Evolutionary conservation across 1,140 invertebrate genomes (phyloP).

Genomic region (Phocides pigmalion): DNA sequence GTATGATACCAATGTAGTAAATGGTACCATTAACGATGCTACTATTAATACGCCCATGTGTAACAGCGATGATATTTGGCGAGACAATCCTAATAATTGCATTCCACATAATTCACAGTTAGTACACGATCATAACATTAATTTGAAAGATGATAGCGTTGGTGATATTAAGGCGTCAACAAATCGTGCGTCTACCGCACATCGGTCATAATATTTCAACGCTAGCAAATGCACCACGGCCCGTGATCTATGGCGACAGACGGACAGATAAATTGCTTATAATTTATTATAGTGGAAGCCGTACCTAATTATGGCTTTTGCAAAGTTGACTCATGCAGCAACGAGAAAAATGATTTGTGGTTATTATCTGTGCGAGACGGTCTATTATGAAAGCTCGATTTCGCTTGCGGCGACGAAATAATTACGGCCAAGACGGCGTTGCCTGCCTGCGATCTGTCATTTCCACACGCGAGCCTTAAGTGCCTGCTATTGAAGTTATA

Average conservation of each 20-base stretch:
- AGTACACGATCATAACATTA: constrained; percentile 39
- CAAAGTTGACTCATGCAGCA: constrained; percentile 54
- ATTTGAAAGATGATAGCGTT: constrained; percentile 42
- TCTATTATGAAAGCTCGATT: constrained; percentile 37
- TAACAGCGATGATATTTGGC: constrained; percentile 22
- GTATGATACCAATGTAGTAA: background rate
- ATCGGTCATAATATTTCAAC: constrained; percentile 73
- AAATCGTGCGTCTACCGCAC: constrained; percentile 49
- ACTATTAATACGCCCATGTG: background rate
- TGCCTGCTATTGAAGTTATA: constrained; percentile 26
- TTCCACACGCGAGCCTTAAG: constrained; percentile 31
- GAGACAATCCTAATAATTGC: constrained; percentile 29
- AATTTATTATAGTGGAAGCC: constrained; percentile 76
- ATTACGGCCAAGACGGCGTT: constrained; percentile 4
- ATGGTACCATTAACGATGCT: background rate
- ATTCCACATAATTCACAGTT: constrained; percentile 39
- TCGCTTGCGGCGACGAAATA: constrained; percentile 35
- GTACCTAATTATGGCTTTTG: constrained; percentile 70
- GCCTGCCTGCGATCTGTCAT: constrained; percentile 22
- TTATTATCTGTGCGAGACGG: constrained; percentile 39
- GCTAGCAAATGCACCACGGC: constrained; percentile 57
- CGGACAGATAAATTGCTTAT: constrained; percentile 80
- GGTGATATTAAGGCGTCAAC: constrained; percentile 52
- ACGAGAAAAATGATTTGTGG: constrained; percentile 61
- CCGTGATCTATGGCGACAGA: constrained; percentile 76